Conservation (phyloP, 2,888 invertebrate genomes). For the Acrocyrtus sp. region DNA sequence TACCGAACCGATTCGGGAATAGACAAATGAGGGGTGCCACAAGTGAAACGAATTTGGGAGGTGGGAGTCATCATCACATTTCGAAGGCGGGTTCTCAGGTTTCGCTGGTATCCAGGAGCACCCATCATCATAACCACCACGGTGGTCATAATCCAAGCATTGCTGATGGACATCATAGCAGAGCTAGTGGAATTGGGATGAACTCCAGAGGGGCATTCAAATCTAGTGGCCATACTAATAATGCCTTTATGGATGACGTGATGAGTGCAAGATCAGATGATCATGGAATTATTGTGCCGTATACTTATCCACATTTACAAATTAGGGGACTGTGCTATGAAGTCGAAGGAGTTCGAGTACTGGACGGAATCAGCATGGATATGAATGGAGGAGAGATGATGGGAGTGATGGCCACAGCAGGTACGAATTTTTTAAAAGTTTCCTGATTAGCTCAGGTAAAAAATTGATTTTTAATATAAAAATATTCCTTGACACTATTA, state of each 20-base stretch:
- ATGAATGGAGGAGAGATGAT: conserved; percentile 90
- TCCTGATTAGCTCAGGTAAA: neutral
- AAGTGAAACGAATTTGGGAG: conserved; percentile 85
- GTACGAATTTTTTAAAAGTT: conserved; percentile 63
- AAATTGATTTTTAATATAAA: conserved; percentile 3
- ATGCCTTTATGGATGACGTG: conserved; percentile 33
- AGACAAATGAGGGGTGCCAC: conserved; percentile 46
- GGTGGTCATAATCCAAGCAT: conserved; percentile 6
- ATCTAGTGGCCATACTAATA: conserved; percentile 37
- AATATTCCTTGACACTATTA: conserved; percentile 39
- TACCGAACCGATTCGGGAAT: conserved; percentile 56
- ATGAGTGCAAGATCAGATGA: conserved; percentile 37
- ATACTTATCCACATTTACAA: conserved; percentile 65
- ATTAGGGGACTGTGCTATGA: conserved; percentile 75
- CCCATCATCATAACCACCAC: conserved; percentile 18
- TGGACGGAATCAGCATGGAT: conserved; percentile 85
- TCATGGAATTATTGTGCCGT: conserved; percentile 21
- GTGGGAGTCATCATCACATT: conserved; percentile 64
- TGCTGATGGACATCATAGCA: conserved; percentile 31
- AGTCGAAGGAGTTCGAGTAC: conserved; percentile 67
- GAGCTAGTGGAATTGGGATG: conserved; percentile 29
- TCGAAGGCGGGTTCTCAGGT: conserved; percentile 76
- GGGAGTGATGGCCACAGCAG: conserved; percentile 85
- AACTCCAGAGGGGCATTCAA: conserved; percentile 28
- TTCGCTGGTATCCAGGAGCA: conserved; percentile 53